phyloP scores from a whole-genome alignment of 1,140 invertebrate species.

The Phymastichus coffea region DNA sequence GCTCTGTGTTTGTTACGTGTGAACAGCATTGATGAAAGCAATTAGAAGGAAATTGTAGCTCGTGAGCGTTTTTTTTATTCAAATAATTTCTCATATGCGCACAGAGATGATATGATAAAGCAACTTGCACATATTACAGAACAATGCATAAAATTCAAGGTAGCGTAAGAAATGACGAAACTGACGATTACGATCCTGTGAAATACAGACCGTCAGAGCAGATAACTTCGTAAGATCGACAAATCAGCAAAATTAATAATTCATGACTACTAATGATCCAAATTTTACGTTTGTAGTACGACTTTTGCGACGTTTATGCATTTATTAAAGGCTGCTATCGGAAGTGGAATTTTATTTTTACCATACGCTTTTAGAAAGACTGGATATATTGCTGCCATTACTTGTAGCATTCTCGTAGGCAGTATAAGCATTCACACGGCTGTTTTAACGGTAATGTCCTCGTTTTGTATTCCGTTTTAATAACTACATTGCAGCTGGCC shows the following conservation, averaged over 20 bases:
- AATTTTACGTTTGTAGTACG: no score
- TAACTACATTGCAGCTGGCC: slow-evolving; percentile 2
- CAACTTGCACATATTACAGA: no score
- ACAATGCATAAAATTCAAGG: no score
- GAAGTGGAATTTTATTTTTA: slow-evolving; percentile 64
- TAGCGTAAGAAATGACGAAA: not conserved
- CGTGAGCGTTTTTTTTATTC: no score
- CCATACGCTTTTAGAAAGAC: slow-evolving; percentile 61
- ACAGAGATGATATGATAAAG: no score
- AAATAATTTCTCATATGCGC: no score
- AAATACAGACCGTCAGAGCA: slow-evolving; percentile 28
- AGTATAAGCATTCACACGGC: slow-evolving; percentile 56
- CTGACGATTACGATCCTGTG: slow-evolving; percentile 38
- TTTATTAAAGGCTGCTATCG: slow-evolving; percentile 59
- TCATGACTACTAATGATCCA: no score
- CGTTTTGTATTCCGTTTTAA: not conserved
- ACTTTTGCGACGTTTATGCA: slow-evolving; percentile 55
- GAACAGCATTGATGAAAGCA: no score
- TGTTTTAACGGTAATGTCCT: slow-evolving; percentile 54
- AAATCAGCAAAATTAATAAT: no score
- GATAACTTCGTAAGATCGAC: slow-evolving; percentile 38
- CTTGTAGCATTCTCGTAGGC: slow-evolving; percentile 52
- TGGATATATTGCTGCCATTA: slow-evolving; percentile 56
- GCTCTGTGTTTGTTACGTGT: no score
- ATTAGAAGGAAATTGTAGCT: no score